Percentiles rank a stretch among this genome's conserved stretches.
These are phyloP conservation scores for Colletes collaris DNA, from an alignment of 2,888 invertebrate genomes.

Conservation along the genomic window DNA sequence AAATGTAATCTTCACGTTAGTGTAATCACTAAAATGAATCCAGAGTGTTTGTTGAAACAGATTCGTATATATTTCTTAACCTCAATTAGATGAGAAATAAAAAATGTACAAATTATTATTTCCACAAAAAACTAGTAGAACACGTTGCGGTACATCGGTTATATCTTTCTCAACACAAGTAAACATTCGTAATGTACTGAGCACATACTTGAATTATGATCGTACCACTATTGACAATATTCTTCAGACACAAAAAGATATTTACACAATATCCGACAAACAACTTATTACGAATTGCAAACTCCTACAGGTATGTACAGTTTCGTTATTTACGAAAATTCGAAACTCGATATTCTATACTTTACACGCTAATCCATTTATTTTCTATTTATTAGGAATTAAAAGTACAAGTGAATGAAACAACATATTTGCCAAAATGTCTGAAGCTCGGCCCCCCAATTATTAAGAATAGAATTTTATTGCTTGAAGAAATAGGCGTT, in stretches of 20 bases:
- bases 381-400: conserved; percentile 15
- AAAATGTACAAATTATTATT: conserved; percentile 14
- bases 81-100: not conserved
- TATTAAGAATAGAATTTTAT: conserved; percentile 66
- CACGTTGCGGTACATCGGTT: not conserved
- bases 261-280: not conserved
- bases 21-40: not conserved
- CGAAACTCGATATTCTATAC: not conserved
- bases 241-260: rapidly evolving
- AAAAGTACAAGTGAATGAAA: not conserved
- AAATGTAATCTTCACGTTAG: too few relatives aligned
- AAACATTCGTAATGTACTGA: not conserved
- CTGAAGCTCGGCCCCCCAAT: not conserved
- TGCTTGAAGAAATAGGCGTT: conserved; percentile 74
- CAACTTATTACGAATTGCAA: not conserved
- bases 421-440: not conserved
- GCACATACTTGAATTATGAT: conserved; percentile 5
- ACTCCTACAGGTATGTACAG: conserved; percentile 11
- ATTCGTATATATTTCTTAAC: not conserved
- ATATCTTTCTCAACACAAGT: not conserved
- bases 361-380: not conserved
- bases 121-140: not conserved
- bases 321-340: not conserved
- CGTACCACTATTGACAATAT: not conserved
- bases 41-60: too few relatives aligned